phyloP scores from a whole-genome alignment of 2,888 invertebrate species.

The Biston stratarius region DNA sequence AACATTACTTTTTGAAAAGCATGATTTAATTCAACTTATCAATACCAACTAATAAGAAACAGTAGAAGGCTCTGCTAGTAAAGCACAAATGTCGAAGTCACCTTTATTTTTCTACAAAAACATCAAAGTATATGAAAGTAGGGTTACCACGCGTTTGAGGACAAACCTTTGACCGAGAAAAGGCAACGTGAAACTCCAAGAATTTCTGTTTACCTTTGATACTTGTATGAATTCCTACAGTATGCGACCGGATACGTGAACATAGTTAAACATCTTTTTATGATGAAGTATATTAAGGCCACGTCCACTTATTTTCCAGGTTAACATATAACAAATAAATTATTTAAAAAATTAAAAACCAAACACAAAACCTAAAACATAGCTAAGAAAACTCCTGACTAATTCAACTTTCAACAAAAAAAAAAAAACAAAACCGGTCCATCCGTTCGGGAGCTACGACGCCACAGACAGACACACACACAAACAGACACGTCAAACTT shows the following conservation, averaged over 20 bases:
- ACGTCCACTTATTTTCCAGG: too few species aligned
- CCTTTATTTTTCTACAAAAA: slow-evolving; percentile 15
- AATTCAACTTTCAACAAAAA: too few species aligned
- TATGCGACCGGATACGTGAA: not conserved
- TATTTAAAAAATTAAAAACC: too few species aligned
- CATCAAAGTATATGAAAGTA: slow-evolving; percentile 17
- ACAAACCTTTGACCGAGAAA: slow-evolving; percentile 23
- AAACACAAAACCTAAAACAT: too few species aligned
- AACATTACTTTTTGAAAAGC: not conserved
- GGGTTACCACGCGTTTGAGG: slow-evolving; percentile 21
- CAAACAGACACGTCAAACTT: too few species aligned
- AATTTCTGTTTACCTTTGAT: slow-evolving; percentile 19
- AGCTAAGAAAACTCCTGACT: too few species aligned
- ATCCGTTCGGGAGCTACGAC: too few species aligned
- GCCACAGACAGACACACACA: too few species aligned
- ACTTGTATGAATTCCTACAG: slow-evolving; percentile 5
- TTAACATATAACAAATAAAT: too few species aligned
- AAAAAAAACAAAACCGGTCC: too few species aligned
- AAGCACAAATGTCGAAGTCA: slow-evolving; percentile 11
- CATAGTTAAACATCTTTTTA: not conserved
- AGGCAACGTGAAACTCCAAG: slow-evolving; percentile 8
- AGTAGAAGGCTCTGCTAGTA: not conserved
- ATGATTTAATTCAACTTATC: not conserved
- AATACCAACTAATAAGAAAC: not conserved
- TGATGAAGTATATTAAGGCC: too few species aligned